Evolutionary conservation across 2,888 invertebrate genomes (phyloP), one percentile per base, ranked within the genome.

Genomic region (Pycnomerus fuliginosus): DNA sequence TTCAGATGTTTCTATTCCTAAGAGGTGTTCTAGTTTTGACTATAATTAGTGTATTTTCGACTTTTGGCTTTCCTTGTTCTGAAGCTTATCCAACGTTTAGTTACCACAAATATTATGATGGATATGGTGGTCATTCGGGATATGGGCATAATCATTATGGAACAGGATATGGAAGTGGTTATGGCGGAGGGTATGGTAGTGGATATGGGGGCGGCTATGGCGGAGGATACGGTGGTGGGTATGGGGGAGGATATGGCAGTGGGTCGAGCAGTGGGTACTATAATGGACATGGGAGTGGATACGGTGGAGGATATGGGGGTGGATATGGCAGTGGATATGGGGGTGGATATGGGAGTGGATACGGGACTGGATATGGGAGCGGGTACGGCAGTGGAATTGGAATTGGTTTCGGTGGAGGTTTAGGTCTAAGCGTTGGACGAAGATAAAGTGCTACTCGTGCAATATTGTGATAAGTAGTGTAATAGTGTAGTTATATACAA

Each of bases 321-420:
- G 48, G 48, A 11, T 41, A 45, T 22, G 44, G 46, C 5, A 24
- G 42, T 16, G 32, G 39, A 7, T 29, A 43, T 22, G 38, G 44
- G 3, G 32, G 16, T 15, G 42, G 49, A 2, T 35, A 48, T 27
- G 32, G 41, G 27, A n/a, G n/a, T n/a, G n/a, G n/a, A n/a, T n/a
- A 16, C 28, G 43, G 10, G n/a, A 25, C 7, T 35, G 39, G 7
- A n/a, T n/a, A n/a, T n/a, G 23, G 36, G 8, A 36, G 47, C 2
- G 22, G 31, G 1, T 27, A 37, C 10, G 33, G 37, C 13, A 27
- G 33, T 11, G 43, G 50, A 1, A 27, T 39, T 10, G 47, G 52
- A 22, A 33, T 34, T 17, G 35, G 47, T n/a, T 39, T 29, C 16
- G 42, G 43, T 2, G 34, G 45, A 16, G 35, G 44, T 10, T 41